phyloP scores from a whole-genome alignment of 1,140 invertebrate genomes.

The Dolichoris vasculosae region DNA sequence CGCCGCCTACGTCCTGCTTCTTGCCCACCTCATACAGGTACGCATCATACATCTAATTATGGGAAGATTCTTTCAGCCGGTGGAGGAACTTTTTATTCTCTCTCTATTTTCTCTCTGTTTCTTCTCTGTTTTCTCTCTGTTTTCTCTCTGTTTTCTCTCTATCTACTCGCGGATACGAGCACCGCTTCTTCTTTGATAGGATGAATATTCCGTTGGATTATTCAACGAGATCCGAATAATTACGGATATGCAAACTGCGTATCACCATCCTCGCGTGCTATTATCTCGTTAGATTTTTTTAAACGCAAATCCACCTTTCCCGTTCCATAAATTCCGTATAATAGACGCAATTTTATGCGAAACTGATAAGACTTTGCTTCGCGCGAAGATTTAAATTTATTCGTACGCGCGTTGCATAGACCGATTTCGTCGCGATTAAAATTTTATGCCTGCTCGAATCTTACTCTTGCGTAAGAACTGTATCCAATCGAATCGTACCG shows the following conservation, averaged over 20 bases:
- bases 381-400: too few relatives aligned
- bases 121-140: neutral
- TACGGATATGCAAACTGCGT: neutral
- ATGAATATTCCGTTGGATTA: neutral
- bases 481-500: neutral
- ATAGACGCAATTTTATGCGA: too few relatives aligned
- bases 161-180: too few relatives aligned
- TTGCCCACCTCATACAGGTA: slow-evolving; percentile 74
- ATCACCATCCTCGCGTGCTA: neutral
- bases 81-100: too few relatives aligned
- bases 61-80: neutral
- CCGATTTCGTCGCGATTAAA: too few relatives aligned
- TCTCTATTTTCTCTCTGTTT: neutral
- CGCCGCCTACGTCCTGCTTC: slow-evolving; percentile 74
- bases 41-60: slow-evolving; percentile 6
- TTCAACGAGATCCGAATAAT: neutral
- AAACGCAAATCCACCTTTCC: neutral
- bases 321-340: too few relatives aligned
- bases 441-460: too few relatives aligned
- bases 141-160: too few relatives aligned
- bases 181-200: too few relatives aligned
- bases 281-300: neutral
- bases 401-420: too few relatives aligned
- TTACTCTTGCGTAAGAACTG: too few relatives aligned
- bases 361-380: too few relatives aligned